phyloP scores from a whole-genome alignment of 2,113 vertebrate species.

The Strix aluco region DNA sequence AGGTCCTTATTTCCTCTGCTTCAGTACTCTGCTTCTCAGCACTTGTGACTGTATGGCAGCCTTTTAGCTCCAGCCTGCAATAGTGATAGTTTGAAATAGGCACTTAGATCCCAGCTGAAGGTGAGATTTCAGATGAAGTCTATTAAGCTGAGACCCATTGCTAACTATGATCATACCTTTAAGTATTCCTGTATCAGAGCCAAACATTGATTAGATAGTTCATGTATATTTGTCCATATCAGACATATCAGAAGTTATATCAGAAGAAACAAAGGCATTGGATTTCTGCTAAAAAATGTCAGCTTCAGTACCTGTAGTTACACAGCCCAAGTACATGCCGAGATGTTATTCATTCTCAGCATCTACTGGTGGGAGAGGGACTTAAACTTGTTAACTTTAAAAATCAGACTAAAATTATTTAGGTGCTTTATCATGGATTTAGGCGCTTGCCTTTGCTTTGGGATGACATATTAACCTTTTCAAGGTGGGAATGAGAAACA shows the following conservation, averaged over 20 bases:
- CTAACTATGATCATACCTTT: neutral
- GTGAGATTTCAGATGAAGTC: neutral
- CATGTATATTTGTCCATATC: neutral
- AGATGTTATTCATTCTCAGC: neutral
- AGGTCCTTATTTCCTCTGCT: neutral
- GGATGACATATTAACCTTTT: neutral
- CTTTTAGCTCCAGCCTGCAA: neutral
- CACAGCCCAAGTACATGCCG: accelerated
- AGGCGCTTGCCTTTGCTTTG: neutral
- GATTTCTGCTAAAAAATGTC: neutral
- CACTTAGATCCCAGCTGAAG: neutral
- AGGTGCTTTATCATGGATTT: neutral
- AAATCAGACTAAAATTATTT: neutral
- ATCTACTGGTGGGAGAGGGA: neutral
- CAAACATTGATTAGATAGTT: neutral
- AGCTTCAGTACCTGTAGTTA: neutral
- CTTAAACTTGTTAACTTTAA: neutral
- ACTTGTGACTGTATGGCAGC: neutral
- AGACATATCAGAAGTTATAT: neutral
- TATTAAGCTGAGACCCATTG: neutral
- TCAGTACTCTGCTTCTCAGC: neutral
- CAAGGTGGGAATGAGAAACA: neutral
- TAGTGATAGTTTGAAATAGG: neutral
- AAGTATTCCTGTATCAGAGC: neutral
- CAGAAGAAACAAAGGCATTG: neutral